Conservation (phyloP, 2,113 vertebrate genomes). For the Corythaeola cristata region DNA sequence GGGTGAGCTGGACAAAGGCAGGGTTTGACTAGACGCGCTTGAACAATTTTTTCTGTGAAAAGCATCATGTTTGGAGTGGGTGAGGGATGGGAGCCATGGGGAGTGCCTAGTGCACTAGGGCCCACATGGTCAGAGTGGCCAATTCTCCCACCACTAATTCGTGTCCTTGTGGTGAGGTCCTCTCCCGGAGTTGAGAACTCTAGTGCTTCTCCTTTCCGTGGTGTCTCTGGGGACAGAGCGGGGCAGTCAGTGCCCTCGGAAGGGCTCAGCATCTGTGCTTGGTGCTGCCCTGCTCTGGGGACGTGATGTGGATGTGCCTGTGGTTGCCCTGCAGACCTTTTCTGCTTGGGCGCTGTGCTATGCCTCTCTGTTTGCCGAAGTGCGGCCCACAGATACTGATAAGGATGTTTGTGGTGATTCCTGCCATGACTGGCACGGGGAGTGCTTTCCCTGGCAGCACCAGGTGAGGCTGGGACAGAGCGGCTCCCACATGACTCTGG, state of each 20-base stretch:
- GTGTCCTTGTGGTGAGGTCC: background rate
- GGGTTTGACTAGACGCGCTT: rapidly evolving
- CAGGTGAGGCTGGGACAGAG: background rate
- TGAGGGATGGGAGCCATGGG: background rate
- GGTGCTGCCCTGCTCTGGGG: background rate
- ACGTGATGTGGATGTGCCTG: background rate
- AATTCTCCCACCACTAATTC: background rate
- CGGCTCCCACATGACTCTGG: background rate
- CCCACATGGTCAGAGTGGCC: background rate
- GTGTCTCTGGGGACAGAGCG: background rate
- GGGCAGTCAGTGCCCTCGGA: background rate
- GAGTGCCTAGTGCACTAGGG: background rate
- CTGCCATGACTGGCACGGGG: background rate
- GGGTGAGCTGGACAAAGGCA: background rate
- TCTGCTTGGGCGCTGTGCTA: background rate
- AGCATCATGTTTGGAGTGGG: background rate
- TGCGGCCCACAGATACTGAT: background rate
- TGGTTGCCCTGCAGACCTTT: background rate
- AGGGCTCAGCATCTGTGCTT: background rate
- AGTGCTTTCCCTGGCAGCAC: background rate
- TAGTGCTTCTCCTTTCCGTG: rapidly evolving
- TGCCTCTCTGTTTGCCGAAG: background rate
- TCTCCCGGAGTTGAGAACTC: background rate
- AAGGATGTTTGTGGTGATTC: background rate
- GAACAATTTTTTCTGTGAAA: background rate